Conservation (phyloP, 2,888 invertebrate species). For the Bimastos eiseni region DNA sequence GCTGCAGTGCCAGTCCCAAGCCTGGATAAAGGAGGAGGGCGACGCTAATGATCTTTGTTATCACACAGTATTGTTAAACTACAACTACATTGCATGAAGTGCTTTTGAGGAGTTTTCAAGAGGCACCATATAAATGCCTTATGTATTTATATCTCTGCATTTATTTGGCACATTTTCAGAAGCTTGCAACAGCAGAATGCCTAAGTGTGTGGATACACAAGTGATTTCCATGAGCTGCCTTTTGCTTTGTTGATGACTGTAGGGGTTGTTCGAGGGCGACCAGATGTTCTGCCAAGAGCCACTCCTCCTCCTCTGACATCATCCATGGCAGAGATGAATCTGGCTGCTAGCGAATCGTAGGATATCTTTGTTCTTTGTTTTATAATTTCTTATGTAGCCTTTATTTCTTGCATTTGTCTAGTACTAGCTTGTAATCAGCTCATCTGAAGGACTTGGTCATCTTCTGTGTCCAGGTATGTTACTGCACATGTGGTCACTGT, state of each 20-base stretch:
- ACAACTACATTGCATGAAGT: too few relatives aligned
- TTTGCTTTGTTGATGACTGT: background rate
- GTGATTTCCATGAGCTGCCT: background rate
- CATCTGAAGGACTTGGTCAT: background rate
- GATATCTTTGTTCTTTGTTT: background rate
- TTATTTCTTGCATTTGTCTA: background rate
- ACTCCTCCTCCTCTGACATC: slow-evolving; percentile 83
- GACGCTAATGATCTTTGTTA: too few relatives aligned
- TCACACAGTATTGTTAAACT: too few relatives aligned
- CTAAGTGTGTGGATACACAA: background rate
- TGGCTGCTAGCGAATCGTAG: background rate
- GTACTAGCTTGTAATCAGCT: background rate
- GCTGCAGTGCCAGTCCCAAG: too few relatives aligned
- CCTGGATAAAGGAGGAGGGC: too few relatives aligned
- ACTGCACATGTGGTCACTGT: too few relatives aligned
- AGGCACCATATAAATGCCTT: background rate
- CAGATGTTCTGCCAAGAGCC: slow-evolving; percentile 60
- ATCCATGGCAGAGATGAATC: slow-evolving; percentile 34
- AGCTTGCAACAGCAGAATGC: background rate
- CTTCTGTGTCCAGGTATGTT: background rate
- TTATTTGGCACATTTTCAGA: background rate
- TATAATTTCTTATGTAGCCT: background rate
- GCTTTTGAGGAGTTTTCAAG: background rate
- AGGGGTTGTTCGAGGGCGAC: slow-evolving; percentile 47
- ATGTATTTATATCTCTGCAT: background rate